A percentile compares a stretch with the other conserved stretches of the same genome.
Evolutionary conservation across 2,888 invertebrate genomes (phyloP).

Genomic region (Ochlodes sylvanus): DNA sequence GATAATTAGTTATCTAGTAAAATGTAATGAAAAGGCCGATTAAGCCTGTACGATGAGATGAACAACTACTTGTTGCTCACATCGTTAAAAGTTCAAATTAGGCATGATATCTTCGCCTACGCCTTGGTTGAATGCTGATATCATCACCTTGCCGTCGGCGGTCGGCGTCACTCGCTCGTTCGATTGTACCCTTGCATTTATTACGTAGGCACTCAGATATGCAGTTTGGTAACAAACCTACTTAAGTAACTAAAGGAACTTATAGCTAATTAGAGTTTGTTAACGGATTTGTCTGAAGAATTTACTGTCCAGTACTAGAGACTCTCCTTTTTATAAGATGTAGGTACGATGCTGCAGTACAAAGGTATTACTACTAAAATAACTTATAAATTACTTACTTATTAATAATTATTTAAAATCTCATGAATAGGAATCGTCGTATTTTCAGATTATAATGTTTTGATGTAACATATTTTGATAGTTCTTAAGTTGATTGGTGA

Average conservation of each 20-base stretch:
- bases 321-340: no score
- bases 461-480: no score
- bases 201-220: constrained; percentile 42
- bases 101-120: constrained; percentile 43
- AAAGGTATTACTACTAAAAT: no score
- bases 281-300: not conserved
- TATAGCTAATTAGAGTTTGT: not conserved
- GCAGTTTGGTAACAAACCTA: constrained; percentile 12
- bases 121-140: constrained; percentile 46
- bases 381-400: no score
- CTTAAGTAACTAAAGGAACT: not conserved
- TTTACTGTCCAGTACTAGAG: no score
- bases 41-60: not conserved
- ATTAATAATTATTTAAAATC: no score
- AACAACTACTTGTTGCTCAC: not conserved
- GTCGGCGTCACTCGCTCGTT: constrained; percentile 18
- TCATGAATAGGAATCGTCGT: no score
- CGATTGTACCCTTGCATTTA: constrained; percentile 46
- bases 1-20: no score
- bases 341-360: not conserved
- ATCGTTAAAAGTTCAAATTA: constrained; percentile 35
- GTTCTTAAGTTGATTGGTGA: no score
- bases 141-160: constrained; percentile 41
- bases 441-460: no score
- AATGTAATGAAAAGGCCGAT: no score